Evolutionary conservation across 2,113 vertebrate genomes (phyloP), one percentile per base, ranked within the genome.

Genomic region (Centropus bengalensis): DNA sequence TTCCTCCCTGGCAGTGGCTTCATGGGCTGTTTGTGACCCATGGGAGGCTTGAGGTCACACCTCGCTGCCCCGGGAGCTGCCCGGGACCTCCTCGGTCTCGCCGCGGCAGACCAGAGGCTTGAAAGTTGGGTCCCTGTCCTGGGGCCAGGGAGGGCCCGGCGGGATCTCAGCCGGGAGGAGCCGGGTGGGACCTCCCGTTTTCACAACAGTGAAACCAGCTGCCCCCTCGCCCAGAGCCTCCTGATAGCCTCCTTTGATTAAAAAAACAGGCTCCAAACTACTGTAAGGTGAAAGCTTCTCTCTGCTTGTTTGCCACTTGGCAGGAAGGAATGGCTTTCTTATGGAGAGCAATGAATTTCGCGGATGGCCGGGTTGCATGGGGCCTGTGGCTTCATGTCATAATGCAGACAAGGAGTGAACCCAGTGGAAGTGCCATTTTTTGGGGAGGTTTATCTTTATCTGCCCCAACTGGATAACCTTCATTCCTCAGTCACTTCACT

Each of bases 41-140:
- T 27, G 0, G 2, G 42, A 70, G 55, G 18, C 47, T 49, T 3
- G 23, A 67, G 51, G 56, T 81, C 15, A n/a, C 33, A 52, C 12
- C 13, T 79, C n/a, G 1, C 3, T 0, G 1, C 44, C 3, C 1
- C 22, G 6, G 26, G 21, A 58, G 42, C 9, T 0, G 2, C 14
- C 81, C 33, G 4, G 24, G 21, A 30, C 38, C 27, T 67, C 1
- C 0, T 11, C 26, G 36, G 26, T 55, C 26, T 80, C 16, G 0
- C 5, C n/a, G 70, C 78, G 60, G 52, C 52, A 22, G 5, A 15
- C 16, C 36, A 49, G 36, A 6, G 1, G 42, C n/a, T 36, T 9
- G 1, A 8, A 30, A 30, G 6, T 1, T 40, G 0, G 1, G 38
- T 88, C 20, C 55, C 45, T 15, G 3, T 52, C 33, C 60, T 36